Evolutionary conservation across 2,888 invertebrate species (phyloP).

Genomic region (Sesamia inferens): DNA sequence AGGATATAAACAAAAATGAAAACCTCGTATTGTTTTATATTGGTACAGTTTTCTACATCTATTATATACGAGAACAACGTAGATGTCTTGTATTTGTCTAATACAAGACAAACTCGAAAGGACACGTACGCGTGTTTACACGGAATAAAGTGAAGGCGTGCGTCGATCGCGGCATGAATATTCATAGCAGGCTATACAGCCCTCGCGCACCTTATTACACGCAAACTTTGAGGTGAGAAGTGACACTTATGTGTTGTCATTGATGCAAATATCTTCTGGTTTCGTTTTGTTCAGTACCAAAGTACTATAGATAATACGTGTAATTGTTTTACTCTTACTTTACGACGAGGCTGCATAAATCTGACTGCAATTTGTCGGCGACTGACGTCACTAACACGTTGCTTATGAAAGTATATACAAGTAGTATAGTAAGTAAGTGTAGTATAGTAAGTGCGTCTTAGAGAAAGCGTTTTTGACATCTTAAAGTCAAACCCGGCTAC

Average conservation of each 20-base stretch:
- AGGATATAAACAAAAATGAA: not conserved
- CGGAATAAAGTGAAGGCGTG: conserved; percentile 80
- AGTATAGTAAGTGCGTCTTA: not conserved
- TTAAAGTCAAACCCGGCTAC: not conserved
- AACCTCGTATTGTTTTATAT: no score
- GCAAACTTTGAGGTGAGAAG: conserved; percentile 56
- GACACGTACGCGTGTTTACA: conserved; percentile 86
- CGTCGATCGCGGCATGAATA: conserved; percentile 85
- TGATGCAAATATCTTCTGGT: conserved; percentile 12
- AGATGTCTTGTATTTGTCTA: conserved; percentile 74
- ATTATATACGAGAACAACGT: conserved; percentile 58
- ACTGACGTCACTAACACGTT: not conserved
- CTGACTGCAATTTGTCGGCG: not conserved
- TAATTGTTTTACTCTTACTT: not conserved
- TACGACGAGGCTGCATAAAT: not conserved
- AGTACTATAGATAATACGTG: not conserved
- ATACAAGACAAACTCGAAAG: conserved; percentile 79
- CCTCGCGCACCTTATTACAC: conserved; percentile 63
- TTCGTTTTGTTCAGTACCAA: not conserved
- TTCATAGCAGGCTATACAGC: conserved; percentile 74
- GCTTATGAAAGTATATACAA: not conserved
- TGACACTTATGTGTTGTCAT: conserved; percentile 55
- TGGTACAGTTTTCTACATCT: no score
- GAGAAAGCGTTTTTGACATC: not conserved
- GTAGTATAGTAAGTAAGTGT: no score